phyloP scores from a whole-genome alignment of 1,140 invertebrate genomes.

The Adoxophyes honmai region DNA sequence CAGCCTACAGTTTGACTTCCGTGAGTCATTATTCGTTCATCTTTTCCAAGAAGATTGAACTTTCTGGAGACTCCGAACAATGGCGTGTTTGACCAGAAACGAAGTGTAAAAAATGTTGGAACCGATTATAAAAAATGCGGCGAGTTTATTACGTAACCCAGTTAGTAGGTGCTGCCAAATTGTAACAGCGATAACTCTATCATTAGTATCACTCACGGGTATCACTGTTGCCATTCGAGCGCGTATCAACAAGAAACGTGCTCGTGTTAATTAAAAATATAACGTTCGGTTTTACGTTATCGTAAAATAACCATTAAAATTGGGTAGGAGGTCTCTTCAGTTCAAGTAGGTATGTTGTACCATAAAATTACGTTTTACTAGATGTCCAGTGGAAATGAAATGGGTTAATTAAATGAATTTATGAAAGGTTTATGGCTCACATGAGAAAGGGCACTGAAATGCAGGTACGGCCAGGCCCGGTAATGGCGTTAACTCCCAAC shows the following conservation, averaged over 20 bases:
- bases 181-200: background rate
- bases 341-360: too few relatives aligned
- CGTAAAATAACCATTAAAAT: too few relatives aligned
- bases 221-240: too few relatives aligned
- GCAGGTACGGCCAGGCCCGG: background rate
- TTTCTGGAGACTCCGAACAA: background rate
- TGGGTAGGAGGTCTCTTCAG: too few relatives aligned
- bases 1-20: background rate
- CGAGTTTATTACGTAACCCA: background rate
- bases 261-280: too few relatives aligned
- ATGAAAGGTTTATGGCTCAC: background rate
- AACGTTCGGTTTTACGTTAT: too few relatives aligned
- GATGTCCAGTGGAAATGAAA: background rate
- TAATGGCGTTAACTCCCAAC: slow-evolving; percentile 18
- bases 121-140: background rate
- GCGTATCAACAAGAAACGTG: too few relatives aligned
- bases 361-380: too few relatives aligned
- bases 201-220: background rate
- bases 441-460: slow-evolving; percentile 6
- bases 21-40: slow-evolving; percentile 1
- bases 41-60: background rate
- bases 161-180: background rate
- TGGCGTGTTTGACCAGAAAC: background rate
- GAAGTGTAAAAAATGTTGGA: slow-evolving; percentile 4
- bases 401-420: slow-evolving; percentile 1